Percentiles rank a stretch among this genome's conserved stretches.
These are phyloP conservation scores for Drosophila pegasa DNA, from an alignment of 2,888 invertebrate genomes.

Conservation along the genomic window DNA sequence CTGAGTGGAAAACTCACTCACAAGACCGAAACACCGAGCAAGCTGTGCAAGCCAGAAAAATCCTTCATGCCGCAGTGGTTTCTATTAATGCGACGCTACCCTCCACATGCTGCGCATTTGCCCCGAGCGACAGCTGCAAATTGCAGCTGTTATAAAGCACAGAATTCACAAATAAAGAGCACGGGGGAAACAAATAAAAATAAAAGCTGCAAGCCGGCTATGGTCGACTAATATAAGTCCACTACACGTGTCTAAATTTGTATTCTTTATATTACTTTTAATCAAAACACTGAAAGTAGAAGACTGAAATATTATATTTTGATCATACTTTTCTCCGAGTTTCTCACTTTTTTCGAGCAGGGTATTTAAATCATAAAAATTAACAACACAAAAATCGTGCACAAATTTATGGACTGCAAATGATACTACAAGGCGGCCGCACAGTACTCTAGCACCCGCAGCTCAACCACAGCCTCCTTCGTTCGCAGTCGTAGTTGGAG, in stretches of 20 bases:
- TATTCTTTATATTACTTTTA: neutral
- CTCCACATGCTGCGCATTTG: constrained; percentile 56
- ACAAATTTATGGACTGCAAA: constrained; percentile 71
- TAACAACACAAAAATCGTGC: constrained; percentile 18
- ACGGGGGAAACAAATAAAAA: constrained; percentile 49
- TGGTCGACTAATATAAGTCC: constrained; percentile 2
- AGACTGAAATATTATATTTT: no score
- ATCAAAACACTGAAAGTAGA: neutral
- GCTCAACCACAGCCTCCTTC: neutral
- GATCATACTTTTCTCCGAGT: neutral
- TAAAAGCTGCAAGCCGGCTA: neutral
- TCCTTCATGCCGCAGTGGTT: constrained; percentile 79
- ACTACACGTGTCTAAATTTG: neutral
- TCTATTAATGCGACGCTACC: constrained; percentile 66
- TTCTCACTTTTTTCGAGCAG: neutral
- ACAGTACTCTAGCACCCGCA: constrained; percentile 18
- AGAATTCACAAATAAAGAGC: constrained; percentile 33
- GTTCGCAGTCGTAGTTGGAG: constrained; percentile 28
- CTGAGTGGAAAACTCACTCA: constrained; percentile 40
- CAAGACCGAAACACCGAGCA: constrained; percentile 24
- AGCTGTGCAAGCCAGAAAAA: constrained; percentile 61
- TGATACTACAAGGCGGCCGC: constrained; percentile 75
- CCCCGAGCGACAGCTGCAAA: constrained; percentile 70
- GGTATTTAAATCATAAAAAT: constrained; percentile 30
- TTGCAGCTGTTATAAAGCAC: constrained; percentile 69